These are phyloP conservation scores for Vesta saturnalis DNA, from an alignment of 2,888 invertebrate species.

Conservation along the genomic window DNA sequence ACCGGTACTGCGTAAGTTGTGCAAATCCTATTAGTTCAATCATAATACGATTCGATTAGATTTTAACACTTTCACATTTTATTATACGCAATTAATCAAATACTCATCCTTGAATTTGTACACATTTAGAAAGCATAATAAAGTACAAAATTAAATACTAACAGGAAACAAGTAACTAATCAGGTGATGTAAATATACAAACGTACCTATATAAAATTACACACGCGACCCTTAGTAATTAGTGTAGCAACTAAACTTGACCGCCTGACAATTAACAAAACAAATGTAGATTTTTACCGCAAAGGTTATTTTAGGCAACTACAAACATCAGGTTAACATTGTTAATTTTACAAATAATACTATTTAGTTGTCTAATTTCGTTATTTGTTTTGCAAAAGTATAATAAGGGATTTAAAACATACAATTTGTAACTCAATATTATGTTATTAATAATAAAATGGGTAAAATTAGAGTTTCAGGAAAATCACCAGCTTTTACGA, in stretches of 20 bases:
- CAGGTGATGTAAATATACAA: not conserved
- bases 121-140: not conserved
- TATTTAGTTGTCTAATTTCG: too few relatives aligned
- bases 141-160: not conserved
- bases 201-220: conserved; percentile 9
- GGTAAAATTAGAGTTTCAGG: too few relatives aligned
- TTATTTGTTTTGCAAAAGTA: too few relatives aligned
- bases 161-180: not conserved
- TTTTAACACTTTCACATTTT: too few relatives aligned
- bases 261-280: conserved; percentile 13
- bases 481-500: too few relatives aligned
- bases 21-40: too few relatives aligned
- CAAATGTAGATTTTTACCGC: conserved; percentile 9
- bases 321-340: not conserved
- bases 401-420: too few relatives aligned
- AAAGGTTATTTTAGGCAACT: conserved; percentile 9
- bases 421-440: too few relatives aligned
- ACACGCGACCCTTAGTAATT: conserved; percentile 13
- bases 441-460: too few relatives aligned
- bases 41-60: too few relatives aligned
- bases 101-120: not conserved
- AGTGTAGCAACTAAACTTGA: conserved; percentile 9
- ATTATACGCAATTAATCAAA: too few relatives aligned
- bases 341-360: not conserved
- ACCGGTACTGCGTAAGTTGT: too few relatives aligned